Evolutionary conservation across 2,113 vertebrate species (phyloP), one percentile per base, ranked within the genome.

Genomic region (Trachemys scripta): DNA sequence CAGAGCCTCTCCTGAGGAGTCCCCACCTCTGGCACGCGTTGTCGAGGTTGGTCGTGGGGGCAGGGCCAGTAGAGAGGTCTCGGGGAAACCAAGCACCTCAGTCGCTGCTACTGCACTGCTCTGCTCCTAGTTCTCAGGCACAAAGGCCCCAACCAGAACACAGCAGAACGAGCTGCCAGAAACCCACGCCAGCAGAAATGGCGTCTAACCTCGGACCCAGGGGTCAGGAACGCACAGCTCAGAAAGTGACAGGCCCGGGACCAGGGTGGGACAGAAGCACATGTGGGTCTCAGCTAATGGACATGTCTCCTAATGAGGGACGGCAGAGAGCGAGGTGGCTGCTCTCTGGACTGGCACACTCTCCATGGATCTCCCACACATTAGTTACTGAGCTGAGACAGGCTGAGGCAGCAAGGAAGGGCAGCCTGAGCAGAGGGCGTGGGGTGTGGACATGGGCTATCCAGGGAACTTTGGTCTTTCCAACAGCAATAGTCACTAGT

Each of bases 191-290:
- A 45, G 94, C 31, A 11, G 2, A 1, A 57, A 93, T 89, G 87
- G 88, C 86, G 11, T 62, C 57, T 29, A 13, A 29, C 57, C 57
- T 29, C 72, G 12, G n/a, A 24, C 92, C 90, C 86, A 51, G 2
- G 96, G 54, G 8, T 19, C 19, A 4, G 90, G 29, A 35, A 62
- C n/a, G 5, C 53, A 51, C 51, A 27, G 94, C 87, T 50, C 94
- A 80, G 2, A n/a, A 87, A 96, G 97, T 76, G 97, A 93, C 97
- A 96, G 87, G 90, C 59, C 90, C 20, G 80, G 93, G 69, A 65
- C 87, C 25, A 65, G 93, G 80, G 24, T 65, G 92, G 91, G 96
- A 56, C 93, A 93, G 3, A 27, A 80, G 16, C 84, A 1, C 13
- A 11, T 56, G 2, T 75, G 35, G 93, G 88, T 82, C 88, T 6